Conservation (phyloP, 2,888 invertebrate genomes). For the Pyrgus malvae region DNA sequence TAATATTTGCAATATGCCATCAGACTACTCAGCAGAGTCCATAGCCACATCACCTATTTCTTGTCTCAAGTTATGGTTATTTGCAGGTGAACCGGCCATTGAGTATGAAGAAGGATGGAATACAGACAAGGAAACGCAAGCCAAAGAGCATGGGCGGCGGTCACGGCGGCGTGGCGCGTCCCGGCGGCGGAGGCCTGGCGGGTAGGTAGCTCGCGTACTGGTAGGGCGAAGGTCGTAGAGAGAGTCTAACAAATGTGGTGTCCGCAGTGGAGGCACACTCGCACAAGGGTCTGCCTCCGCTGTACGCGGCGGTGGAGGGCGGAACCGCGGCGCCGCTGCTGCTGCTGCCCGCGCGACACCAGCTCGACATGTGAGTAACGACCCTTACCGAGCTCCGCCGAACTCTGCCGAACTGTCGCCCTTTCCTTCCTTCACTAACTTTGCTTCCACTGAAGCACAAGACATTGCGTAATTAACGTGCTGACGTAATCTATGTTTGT, state of each 20-base stretch:
- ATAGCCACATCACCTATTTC: too few species aligned
- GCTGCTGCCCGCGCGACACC: slow-evolving; percentile 56
- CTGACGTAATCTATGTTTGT: background rate
- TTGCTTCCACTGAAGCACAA: background rate
- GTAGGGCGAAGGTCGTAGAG: background rate
- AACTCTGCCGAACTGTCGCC: background rate
- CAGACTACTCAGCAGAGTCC: too few species aligned
- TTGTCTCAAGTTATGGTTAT: background rate
- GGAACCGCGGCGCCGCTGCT: slow-evolving; percentile 49
- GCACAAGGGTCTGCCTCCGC: slow-evolving; percentile 74
- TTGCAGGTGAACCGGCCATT: slow-evolving; percentile 94
- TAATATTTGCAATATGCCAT: too few species aligned
- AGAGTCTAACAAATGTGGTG: slow-evolving; percentile 44
- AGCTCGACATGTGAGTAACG: slow-evolving; percentile 58
- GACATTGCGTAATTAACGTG: background rate
- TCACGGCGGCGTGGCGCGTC: slow-evolving; percentile 52
- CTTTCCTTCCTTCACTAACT: background rate
- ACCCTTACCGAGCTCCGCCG: background rate
- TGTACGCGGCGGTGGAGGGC: slow-evolving; percentile 71
- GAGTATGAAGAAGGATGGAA: slow-evolving; percentile 99
- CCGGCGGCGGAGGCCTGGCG: slow-evolving; percentile 52
- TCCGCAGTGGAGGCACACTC: slow-evolving; percentile 67
- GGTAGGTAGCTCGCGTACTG: slow-evolving; percentile 49
- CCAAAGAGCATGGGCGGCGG: slow-evolving; percentile 85
- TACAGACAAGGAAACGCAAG: slow-evolving; percentile 98